Percentiles rank a stretch among this genome's conserved stretches.
Conservation (phyloP, 2,888 invertebrate genomes). For the Tolmerus cingulatus region DNA sequence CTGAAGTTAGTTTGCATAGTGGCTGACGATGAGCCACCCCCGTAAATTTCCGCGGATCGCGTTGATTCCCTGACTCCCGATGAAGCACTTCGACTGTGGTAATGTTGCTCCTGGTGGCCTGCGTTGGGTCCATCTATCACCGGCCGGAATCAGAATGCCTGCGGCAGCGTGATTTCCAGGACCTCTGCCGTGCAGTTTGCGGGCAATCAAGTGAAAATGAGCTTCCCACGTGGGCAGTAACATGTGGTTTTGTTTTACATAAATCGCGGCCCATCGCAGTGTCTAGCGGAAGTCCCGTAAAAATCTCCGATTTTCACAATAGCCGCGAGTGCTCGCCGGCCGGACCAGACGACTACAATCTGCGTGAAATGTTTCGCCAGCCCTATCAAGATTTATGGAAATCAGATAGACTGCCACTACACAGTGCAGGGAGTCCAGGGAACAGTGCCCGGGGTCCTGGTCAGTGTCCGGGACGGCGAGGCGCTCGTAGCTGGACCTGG, state of each 20-base stretch:
- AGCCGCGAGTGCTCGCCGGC: not conserved
- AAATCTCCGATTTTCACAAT: conserved; percentile 13
- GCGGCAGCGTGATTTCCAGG: not conserved
- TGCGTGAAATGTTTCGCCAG: conserved; percentile 34
- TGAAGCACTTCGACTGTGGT: not conserved
- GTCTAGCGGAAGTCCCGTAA: not conserved
- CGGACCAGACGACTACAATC: conserved; percentile 22
- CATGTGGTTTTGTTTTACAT: conserved; percentile 32
- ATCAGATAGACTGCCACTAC: conserved; percentile 26
- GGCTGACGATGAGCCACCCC: not conserved
- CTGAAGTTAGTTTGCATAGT: not conserved
- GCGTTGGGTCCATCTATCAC: not conserved
- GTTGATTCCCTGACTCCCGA: not conserved
- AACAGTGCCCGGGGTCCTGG: not conserved
- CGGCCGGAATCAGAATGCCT: not conserved
- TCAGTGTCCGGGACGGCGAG: not conserved
- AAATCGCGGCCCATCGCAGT: conserved; percentile 8
- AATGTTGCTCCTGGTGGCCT: not conserved
- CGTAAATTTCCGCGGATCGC: not conserved
- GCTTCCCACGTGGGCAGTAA: conserved; percentile 24
- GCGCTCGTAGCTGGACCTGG: not conserved
- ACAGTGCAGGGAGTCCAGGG: not conserved
- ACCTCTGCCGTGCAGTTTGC: conserved; percentile 1
- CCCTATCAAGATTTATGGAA: conserved; percentile 36
- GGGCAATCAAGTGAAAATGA: conserved; percentile 27